Evolutionary conservation across 2,888 invertebrate species (phyloP).

Genomic region (Hirtodrosophila trivittata): DNA sequence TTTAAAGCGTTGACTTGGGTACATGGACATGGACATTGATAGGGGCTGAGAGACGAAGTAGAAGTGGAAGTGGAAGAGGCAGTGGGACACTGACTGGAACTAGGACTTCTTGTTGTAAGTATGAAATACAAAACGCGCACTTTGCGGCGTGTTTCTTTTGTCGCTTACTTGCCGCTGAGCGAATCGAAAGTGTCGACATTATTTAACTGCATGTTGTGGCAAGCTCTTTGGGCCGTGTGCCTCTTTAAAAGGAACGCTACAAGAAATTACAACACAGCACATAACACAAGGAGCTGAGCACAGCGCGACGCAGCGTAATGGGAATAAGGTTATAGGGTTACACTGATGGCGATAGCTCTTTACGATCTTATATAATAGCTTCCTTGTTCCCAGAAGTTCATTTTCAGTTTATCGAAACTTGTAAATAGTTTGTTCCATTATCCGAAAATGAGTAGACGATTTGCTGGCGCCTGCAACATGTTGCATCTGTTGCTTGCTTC

Average conservation of each 20-base stretch:
- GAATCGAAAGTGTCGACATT: constrained; percentile 75
- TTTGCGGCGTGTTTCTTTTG: constrained; percentile 66
- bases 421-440: constrained; percentile 39
- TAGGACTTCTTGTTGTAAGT: constrained; percentile 42
- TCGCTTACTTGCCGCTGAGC: constrained; percentile 44
- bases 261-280: constrained; percentile 51
- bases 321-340: constrained; percentile 65
- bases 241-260: constrained; percentile 61
- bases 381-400: constrained; percentile 11
- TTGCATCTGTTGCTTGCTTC: constrained; percentile 34
- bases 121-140: constrained; percentile 75
- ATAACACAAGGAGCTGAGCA: constrained; percentile 24
- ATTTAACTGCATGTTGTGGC: constrained; percentile 70
- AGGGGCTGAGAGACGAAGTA: constrained; percentile 3
- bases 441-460: constrained; percentile 55
- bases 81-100: no score
- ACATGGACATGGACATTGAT: constrained; percentile 31
- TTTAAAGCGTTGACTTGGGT: constrained; percentile 66
- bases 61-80: background rate
- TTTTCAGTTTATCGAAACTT: constrained; percentile 27
- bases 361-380: constrained; percentile 55
- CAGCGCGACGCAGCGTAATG: constrained; percentile 24
- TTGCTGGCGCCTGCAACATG: constrained; percentile 53
- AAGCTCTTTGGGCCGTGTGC: constrained; percentile 49
- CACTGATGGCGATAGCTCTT: constrained; percentile 35